These are phyloP conservation scores for Dendroctonus ponderosae DNA, from an alignment of 1,140 invertebrate genomes.

Conservation along the genomic window DNA sequence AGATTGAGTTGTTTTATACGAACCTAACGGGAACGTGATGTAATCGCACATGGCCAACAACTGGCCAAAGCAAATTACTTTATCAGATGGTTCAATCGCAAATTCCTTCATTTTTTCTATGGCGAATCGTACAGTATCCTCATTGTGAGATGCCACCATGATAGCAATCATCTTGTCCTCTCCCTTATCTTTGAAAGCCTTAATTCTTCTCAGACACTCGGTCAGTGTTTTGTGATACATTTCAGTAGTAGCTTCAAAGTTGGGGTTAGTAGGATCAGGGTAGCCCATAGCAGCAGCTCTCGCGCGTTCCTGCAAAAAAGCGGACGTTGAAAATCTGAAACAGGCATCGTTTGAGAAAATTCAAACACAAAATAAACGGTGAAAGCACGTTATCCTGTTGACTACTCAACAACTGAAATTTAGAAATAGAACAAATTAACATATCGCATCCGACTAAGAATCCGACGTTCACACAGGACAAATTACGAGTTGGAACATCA, in stretches of 20 bases:
- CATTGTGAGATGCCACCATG: constrained; percentile 98
- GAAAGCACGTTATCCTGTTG: not conserved
- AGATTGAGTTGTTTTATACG: constrained; percentile 38
- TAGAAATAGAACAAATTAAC: too few species aligned
- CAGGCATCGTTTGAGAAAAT: not conserved
- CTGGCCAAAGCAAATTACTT: constrained; percentile 97
- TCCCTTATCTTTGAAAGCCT: constrained; percentile 68
- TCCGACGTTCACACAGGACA: too few species aligned
- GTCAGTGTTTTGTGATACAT: constrained; percentile 87
- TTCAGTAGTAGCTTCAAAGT: constrained; percentile 85
- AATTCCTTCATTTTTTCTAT: constrained; percentile 94
- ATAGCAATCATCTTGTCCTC: constrained; percentile 81
- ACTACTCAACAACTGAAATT: not conserved
- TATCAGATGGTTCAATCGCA: constrained; percentile 83
- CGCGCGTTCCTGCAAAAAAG: constrained; percentile 76
- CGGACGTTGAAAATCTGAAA: not conserved
- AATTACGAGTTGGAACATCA: too few species aligned
- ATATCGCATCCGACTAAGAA: not conserved
- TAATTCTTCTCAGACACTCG: constrained; percentile 82
- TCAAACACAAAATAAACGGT: not conserved
- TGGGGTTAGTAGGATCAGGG: constrained; percentile 91
- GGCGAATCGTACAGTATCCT: constrained; percentile 93
- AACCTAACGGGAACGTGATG: constrained; percentile 92
- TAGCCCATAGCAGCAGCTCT: constrained; percentile 87
- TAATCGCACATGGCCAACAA: constrained; percentile 99